Conservation (phyloP, 2,113 vertebrate species). For the Prunella himalayana region DNA sequence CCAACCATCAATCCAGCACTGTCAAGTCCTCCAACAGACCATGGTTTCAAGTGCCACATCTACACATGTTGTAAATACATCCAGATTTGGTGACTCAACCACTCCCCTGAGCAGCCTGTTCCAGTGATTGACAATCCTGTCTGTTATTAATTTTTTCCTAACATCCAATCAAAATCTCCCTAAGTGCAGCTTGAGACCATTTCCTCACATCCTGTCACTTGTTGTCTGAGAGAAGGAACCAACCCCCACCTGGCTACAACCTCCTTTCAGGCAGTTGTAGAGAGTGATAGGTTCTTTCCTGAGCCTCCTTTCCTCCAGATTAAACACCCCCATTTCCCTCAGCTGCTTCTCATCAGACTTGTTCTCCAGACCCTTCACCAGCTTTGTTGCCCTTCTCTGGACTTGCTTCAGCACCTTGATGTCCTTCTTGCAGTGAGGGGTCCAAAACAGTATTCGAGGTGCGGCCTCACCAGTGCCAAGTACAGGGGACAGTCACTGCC, state of each 20-base stretch:
- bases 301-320: neutral
- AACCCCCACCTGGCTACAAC: neutral
- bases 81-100: neutral
- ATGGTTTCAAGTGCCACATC: neutral
- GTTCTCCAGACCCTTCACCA: neutral
- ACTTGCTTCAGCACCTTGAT: neutral
- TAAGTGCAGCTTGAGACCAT: neutral
- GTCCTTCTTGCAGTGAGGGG: neutral
- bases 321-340: neutral
- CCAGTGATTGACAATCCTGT: neutral
- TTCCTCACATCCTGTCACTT: neutral
- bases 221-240: neutral
- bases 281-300: neutral
- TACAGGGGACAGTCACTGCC: neutral
- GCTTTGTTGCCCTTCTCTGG: neutral
- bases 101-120: neutral
- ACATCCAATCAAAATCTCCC: neutral
- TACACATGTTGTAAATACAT: neutral
- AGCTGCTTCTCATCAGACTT: neutral
- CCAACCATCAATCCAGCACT: neutral
- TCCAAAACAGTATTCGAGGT: neutral
- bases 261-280: neutral
- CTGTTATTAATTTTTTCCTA: neutral
- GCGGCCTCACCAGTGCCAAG: neutral
- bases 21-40: neutral